Evolutionary conservation across 2,888 invertebrate species (phyloP), one percentile per base, ranked within the genome.

Genomic region (Herminia tarsipennalis): DNA sequence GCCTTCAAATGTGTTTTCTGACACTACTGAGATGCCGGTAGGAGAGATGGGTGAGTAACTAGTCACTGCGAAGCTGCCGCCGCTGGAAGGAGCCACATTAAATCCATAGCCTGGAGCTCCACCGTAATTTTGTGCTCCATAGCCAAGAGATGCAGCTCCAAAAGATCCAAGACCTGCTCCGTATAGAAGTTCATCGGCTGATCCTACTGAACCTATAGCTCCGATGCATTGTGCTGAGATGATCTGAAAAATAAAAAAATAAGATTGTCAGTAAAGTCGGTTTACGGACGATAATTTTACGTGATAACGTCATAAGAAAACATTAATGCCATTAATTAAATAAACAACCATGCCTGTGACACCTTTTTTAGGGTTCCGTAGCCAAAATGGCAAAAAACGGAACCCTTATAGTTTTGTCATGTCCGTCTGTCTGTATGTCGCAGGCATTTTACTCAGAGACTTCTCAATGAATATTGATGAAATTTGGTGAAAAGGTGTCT

Each of bases 21-120:
- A 69, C 2, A 59, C 30, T 0, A 72, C 64, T 1, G 62, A 52
- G 3, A 79, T 56, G 3, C 80, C 80, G 12, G 56, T 65, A 0
- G 80, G 78, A 4, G 72, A 53, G 8, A 75, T 65, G 0, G 74
- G 73, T 0, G 77, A 76, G 0, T 42, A 5, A 28, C 73, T 73
- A 9, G 71, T 66, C 9, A 73, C 60, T 0, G 34, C 17, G 3
- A 74, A 46, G 3, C 56, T 44, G 2, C 72, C 73, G 0, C 70
- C 67, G 37, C 53, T 65, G 10, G 51, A 24, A 0, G 65, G 48
- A 0, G 54, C 48, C n/a, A 49, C 4, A 28, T 28, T 28, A 5
- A 14, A 37, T 1, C 56, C 39, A 4, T 17, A 54, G 1, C 20
- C 30, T 6, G 17, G 9, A 14, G 27, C 13, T n/a, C 13, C 27